Conservation (phyloP, 37 sponge, comb jelly and placozoan species). For the Aplysina aerophoba region DNA sequence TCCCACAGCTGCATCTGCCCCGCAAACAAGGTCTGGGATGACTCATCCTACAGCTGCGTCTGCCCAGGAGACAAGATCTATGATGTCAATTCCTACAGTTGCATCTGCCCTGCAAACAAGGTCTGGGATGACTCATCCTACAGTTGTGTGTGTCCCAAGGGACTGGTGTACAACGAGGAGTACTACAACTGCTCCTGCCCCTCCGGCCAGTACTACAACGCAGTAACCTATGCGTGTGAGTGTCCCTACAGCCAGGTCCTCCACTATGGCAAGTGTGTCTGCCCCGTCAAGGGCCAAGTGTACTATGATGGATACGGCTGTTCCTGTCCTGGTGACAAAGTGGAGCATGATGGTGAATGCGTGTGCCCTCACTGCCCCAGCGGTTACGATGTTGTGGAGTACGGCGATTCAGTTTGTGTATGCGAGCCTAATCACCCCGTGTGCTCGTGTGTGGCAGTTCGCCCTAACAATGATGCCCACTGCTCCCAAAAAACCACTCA, state of each 20-base stretch:
- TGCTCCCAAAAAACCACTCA: no score
- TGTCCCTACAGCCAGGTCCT: neutral
- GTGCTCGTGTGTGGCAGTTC: neutral
- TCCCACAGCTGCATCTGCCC: neutral
- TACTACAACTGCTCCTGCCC: neutral
- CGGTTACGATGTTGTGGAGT: no score
- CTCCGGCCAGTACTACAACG: no score
- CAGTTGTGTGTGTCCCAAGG: constrained; percentile 4
- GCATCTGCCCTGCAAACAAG: neutral
- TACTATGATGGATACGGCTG: no score
- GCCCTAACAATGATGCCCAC: neutral
- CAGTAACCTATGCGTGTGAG: neutral
- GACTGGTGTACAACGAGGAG: neutral
- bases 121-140: neutral
- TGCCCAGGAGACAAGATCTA: neutral
- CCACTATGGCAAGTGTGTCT: no score
- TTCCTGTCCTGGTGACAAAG: no score
- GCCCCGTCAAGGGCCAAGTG: no score
- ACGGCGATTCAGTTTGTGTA: neutral
- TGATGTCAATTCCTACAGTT: neutral
- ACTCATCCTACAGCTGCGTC: neutral
- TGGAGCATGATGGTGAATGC: no score
- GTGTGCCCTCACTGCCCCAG: no score
- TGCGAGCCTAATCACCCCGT: neutral
- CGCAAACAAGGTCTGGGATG: neutral